Conservation (phyloP, 2,797 vertebrate genomes). For the Poeciliopsis infans region DNA sequence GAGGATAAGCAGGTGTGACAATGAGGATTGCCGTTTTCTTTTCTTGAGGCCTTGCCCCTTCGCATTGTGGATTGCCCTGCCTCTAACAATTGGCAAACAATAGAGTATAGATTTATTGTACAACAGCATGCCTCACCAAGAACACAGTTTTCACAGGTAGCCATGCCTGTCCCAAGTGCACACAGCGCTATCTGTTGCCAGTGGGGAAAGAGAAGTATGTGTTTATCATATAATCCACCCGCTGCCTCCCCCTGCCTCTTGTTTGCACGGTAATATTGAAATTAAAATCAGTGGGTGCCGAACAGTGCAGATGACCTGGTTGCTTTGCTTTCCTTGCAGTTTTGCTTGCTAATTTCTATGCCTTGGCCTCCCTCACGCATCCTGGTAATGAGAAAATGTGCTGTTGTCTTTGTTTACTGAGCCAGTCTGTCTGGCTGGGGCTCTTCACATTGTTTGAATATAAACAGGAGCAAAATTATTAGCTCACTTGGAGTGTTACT, state of each 20-base stretch:
- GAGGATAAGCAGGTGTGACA: slow-evolving; percentile 64
- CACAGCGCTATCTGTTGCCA: slow-evolving; percentile 46
- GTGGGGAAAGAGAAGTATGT: slow-evolving; percentile 45
- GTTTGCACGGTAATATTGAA: slow-evolving; percentile 75
- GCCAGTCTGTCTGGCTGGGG: slow-evolving; percentile 71
- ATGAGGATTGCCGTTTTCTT: slow-evolving; percentile 44
- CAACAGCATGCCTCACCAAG: slow-evolving; percentile 27
- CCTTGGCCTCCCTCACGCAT: slow-evolving; percentile 72
- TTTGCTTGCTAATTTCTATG: slow-evolving; percentile 76
- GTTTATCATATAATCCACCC: slow-evolving; percentile 66
- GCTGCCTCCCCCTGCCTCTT: slow-evolving; percentile 32
- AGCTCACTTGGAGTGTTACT: slow-evolving; percentile 69
- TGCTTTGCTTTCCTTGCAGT: slow-evolving; percentile 80
- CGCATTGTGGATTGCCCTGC: slow-evolving; percentile 26
- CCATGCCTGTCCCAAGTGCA: slow-evolving; percentile 30
- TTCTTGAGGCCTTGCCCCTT: slow-evolving; percentile 28
- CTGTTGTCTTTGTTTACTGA: slow-evolving; percentile 79
- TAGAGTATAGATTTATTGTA: slow-evolving; percentile 58
- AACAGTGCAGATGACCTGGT: slow-evolving; percentile 75
- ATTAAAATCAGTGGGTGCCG: slow-evolving; percentile 78
- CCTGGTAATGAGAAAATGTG: slow-evolving; percentile 81
- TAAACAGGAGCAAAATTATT: slow-evolving; percentile 75
- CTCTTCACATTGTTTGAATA: slow-evolving; percentile 78
- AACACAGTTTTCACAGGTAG: slow-evolving; percentile 57
- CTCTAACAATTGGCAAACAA: slow-evolving; percentile 54